phyloP scores from a whole-genome alignment of 2,113 vertebrate species.

The Microtus richardsoni region DNA sequence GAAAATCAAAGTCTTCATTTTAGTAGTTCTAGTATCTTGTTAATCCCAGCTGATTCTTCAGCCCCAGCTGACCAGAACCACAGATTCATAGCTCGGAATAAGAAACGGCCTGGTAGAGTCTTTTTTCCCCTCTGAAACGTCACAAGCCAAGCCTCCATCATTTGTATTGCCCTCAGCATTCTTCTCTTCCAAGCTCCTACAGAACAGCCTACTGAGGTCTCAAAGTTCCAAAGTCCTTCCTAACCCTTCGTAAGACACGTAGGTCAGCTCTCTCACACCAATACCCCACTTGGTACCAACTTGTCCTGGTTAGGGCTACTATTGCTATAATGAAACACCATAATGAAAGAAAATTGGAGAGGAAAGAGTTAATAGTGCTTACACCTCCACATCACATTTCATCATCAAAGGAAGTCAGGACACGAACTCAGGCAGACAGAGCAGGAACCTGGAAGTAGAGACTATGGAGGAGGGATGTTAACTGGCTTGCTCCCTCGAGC shows the following conservation, averaged over 20 bases:
- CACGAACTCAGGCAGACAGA: not conserved
- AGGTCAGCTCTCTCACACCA: not conserved
- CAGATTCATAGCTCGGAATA: not conserved
- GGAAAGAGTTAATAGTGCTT: not conserved
- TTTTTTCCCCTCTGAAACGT: not conserved
- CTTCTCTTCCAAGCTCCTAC: too few relatives aligned
- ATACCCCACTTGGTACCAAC: not conserved
- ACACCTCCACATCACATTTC: not conserved
- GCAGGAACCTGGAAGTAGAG: not conserved
- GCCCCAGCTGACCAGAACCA: not conserved
- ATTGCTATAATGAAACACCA: not conserved
- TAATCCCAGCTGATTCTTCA: not conserved
- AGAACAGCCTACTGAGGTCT: not conserved
- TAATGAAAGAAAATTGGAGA: not conserved
- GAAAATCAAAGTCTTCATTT: not conserved
- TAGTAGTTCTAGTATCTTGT: not conserved
- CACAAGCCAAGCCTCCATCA: not conserved
- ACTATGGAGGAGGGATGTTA: not conserved
- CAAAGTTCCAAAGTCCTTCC: not conserved
- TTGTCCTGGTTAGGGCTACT: not conserved
- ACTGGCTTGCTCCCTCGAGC: not conserved
- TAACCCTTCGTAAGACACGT: not conserved
- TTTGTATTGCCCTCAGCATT: not conserved
- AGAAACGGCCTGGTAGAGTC: not conserved
- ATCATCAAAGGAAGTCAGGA: not conserved